Percentiles rank a stretch among this genome's conserved stretches.
phyloP scores from a whole-genome alignment of 2,888 invertebrate species.

The Xestobium rufovillosum region DNA sequence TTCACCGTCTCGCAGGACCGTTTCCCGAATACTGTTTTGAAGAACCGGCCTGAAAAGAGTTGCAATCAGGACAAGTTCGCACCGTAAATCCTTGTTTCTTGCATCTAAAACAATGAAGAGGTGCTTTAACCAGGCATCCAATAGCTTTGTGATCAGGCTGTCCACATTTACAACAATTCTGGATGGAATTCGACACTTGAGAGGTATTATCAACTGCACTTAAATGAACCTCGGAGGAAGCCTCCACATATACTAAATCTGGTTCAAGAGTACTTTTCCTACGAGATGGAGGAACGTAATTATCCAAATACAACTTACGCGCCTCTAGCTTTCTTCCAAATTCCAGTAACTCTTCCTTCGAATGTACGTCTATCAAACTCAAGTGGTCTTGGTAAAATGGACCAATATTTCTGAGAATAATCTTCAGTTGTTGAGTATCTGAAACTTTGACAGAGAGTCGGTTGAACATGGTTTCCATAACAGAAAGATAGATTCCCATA shows the following conservation, averaged over 20 bases:
- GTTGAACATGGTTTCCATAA: constrained; percentile 8
- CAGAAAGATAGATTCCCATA: constrained; percentile 7
- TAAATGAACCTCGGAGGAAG: too few species aligned
- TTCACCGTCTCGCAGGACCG: neutral
- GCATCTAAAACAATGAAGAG: constrained; percentile 5
- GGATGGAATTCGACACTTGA: too few species aligned
- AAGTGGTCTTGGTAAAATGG: constrained; percentile 6
- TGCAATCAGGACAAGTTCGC: neutral
- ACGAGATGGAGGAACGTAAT: too few species aligned
- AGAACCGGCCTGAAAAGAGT: too few species aligned
- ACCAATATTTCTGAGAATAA: constrained; percentile 9
- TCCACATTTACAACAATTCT: constrained; percentile 7
- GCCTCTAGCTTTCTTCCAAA: too few species aligned
- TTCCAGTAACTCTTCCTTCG: too few species aligned
- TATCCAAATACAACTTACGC: too few species aligned
- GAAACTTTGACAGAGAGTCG: too few species aligned
- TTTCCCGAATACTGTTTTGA: constrained; percentile 5
- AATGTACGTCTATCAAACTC: constrained; percentile 6
- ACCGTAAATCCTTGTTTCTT: constrained; percentile 3
- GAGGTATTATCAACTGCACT: too few species aligned
- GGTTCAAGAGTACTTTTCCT: too few species aligned
- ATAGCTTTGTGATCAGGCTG: neutral
- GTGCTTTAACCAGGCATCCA: constrained; percentile 3
- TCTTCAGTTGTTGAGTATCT: too few species aligned
- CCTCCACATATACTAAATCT: too few species aligned